Base-by-base conservation (phyloP, 2,113 vertebrate species). In the Lycaon pictus region DNA sequence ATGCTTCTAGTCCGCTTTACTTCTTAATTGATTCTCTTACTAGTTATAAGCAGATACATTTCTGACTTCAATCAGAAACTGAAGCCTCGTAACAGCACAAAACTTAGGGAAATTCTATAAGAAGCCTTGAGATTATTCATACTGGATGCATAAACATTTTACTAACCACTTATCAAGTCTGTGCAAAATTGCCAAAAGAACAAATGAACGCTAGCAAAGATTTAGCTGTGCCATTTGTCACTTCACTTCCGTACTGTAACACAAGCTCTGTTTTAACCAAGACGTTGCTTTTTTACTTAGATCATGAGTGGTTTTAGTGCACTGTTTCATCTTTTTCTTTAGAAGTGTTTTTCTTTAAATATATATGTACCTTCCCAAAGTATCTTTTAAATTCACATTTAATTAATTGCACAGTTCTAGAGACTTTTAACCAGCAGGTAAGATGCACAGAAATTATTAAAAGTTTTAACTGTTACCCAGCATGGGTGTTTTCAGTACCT, bases 291-390 rank as follows among this genome's bases (percentile, higher is more conserved):
- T 93, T 94, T 55, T 48, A 88, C 19, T 95, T 63, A 80, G 74
- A 72, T 92, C 17, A 69, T 55, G 29, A 86, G 67, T 76, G 27
- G 60, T 81, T 86, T 79, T 17, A 93, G 23, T 17, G 10, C 7
- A 62, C 56, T 71, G 37, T 88, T 89, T 77, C 63, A 13, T 56
- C 32, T 88, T 90, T 84, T 51, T 62, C 37, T 51, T 62, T 79
- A 83, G 87, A 96, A 74, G 32, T 63, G 65, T 63, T 84, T 85
- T 81, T 48, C 80, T 90, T 97, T 62, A 67, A 85, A 95, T 94
- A 63, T 63, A 19, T 86, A 22, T 90, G 29, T 77, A 53, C 53
- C 48, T 22, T 51, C 60, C 2, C 23, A 81, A 93, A 89, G 19
- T 63, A 53, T 69, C 53, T 93, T 94, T 86, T 82, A 83, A 62